Evolutionary conservation across 2,113 vertebrate genomes (phyloP).

Genomic region (Pseudolaguvia tuberculata): DNA sequence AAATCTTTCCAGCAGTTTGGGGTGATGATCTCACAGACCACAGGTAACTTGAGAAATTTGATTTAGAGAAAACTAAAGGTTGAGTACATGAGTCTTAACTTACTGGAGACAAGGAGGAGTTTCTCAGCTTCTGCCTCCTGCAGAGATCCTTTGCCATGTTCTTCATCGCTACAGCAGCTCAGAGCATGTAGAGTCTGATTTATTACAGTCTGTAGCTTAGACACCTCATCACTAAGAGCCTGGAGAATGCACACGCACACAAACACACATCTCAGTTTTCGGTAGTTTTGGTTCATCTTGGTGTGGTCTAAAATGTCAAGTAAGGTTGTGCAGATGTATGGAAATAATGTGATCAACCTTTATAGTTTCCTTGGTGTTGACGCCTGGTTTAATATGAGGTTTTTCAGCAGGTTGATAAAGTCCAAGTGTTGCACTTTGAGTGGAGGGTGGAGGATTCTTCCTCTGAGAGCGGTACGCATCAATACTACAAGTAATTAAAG

Average conservation of each 20-base stretch:
- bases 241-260: constrained; percentile 44
- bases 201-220: constrained; percentile 67
- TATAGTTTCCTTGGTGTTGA: constrained; percentile 64
- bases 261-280: neutral
- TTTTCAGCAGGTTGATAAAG: constrained; percentile 47
- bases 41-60: no score
- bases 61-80: neutral
- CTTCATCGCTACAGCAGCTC: constrained; percentile 72
- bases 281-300: no score
- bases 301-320: no score
- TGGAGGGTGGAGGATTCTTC: constrained; percentile 44
- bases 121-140: constrained; percentile 77
- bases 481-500: constrained; percentile 54
- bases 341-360: neutral
- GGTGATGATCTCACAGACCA: no score
- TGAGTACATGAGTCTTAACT: neutral
- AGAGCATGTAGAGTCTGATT: constrained; percentile 73
- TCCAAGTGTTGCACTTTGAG: constrained; percentile 52
- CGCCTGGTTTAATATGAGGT: constrained; percentile 34
- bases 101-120: constrained; percentile 72
- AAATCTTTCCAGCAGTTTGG: no score
- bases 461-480: constrained; percentile 67
- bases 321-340: neutral
- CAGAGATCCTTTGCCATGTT: constrained; percentile 70
- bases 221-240: constrained; percentile 67